Evolutionary conservation across 2,888 invertebrate genomes (phyloP).

Genomic region (Rhagophthalmus giganteus): DNA sequence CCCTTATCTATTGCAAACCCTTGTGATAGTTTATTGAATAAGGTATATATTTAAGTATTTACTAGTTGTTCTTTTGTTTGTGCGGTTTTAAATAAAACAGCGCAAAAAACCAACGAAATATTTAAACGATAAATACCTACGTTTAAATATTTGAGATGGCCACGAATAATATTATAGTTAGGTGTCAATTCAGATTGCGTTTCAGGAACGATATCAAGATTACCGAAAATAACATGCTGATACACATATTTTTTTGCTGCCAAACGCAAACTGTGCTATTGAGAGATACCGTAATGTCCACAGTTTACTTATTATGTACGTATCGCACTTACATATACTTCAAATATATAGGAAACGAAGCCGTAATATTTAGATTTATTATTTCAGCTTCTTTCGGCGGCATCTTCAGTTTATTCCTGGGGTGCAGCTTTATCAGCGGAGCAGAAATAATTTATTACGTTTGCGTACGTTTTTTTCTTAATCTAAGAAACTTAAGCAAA

Average conservation of each 20-base stretch:
- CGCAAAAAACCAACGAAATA: too few relatives aligned
- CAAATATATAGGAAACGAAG: constrained; percentile 2
- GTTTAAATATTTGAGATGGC: too few relatives aligned
- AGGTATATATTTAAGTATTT: too few relatives aligned
- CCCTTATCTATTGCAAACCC: too few relatives aligned
- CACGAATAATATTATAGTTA: too few relatives aligned
- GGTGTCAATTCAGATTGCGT: too few relatives aligned
- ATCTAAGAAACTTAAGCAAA: constrained; percentile 22
- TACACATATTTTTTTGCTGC: constrained; percentile 44
- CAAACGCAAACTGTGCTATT: constrained; percentile 43
- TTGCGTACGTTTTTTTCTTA: constrained; percentile 41
- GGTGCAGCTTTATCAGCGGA: constrained; percentile 52
- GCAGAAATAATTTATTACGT: constrained; percentile 54
- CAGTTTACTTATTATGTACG: constrained; percentile 49
- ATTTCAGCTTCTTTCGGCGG: constrained; percentile 55
- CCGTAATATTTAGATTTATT: too few relatives aligned
- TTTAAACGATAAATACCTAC: too few relatives aligned
- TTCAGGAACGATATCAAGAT: constrained; percentile 18
- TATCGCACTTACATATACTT: constrained; percentile 11
- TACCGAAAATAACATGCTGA: constrained; percentile 35
- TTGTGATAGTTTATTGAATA: too few relatives aligned
- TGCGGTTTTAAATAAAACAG: too few relatives aligned
- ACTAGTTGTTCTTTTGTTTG: too few relatives aligned
- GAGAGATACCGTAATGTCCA: constrained; percentile 46
- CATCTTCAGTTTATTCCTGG: constrained; percentile 54